Conservation (phyloP, 1,140 invertebrate genomes). For the Contarinia nasturtii region DNA sequence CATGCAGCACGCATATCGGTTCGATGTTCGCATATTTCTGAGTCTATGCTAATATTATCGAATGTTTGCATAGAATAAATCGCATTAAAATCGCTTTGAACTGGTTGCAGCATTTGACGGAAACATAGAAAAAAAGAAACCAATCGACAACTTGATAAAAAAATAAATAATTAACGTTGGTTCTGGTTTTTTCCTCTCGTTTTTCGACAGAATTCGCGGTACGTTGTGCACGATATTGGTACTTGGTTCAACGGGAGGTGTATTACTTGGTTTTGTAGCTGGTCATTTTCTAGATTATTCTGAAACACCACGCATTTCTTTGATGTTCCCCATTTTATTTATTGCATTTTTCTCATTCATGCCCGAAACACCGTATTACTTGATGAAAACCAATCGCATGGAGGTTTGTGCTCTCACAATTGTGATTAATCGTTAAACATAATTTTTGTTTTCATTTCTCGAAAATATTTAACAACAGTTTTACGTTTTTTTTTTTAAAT, state of each 20-base stretch:
- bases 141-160: no score
- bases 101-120: no score
- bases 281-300: constrained; percentile 24
- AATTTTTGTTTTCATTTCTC: no score
- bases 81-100: no score
- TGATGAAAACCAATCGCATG: constrained; percentile 27
- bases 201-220: constrained; percentile 21
- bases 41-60: no score
- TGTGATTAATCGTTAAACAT: no score
- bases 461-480: no score
- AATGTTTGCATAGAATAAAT: no score
- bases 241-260: constrained; percentile 28
- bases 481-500: background rate
- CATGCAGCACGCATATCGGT: no score
- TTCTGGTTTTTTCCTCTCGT: background rate
- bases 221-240: constrained; percentile 29
- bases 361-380: constrained; percentile 30
- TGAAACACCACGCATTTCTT: constrained; percentile 25
- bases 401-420: no score
- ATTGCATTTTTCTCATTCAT: constrained; percentile 26
- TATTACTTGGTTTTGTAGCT: constrained; percentile 27
- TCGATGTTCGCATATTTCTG: no score
- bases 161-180: background rate
- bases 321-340: constrained; percentile 24
- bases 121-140: no score